Conservation (phyloP, 2,113 vertebrate species). For the Ageneiosus marmoratus region DNA sequence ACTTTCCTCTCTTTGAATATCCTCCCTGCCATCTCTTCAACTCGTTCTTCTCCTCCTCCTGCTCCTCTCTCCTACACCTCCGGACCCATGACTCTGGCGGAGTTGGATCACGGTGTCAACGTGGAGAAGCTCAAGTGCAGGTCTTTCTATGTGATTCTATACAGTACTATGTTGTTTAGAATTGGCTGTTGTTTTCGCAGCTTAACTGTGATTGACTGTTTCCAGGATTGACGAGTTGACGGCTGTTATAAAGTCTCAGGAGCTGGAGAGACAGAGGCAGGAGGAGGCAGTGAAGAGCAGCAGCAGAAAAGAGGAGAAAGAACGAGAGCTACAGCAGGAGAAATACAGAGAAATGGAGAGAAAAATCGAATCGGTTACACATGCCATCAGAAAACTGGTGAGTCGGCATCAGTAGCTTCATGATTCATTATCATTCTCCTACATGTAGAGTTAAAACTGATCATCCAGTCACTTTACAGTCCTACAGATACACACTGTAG, state of each 20-base stretch:
- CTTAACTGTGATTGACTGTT: conserved; percentile 42
- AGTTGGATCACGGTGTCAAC: conserved; percentile 61
- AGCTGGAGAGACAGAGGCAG: conserved; percentile 72
- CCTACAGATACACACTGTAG: too few species aligned
- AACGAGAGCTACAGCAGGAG: conserved; percentile 58
- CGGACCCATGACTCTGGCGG: conserved; percentile 59
- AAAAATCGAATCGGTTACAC: conserved; percentile 58
- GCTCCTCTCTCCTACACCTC: conserved; percentile 19
- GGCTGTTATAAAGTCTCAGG: conserved; percentile 68
- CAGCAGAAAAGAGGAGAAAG: conserved; percentile 67
- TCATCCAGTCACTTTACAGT: too few species aligned
- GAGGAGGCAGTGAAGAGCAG: conserved; percentile 67
- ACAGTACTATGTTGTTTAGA: not conserved
- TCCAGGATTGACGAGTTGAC: conserved; percentile 78
- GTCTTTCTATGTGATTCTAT: conserved; percentile 51
- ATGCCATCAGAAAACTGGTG: conserved; percentile 65
- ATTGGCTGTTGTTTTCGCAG: not conserved
- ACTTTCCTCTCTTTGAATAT: conserved; percentile 75
- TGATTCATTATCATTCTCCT: not conserved
- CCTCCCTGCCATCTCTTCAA: conserved; percentile 33
- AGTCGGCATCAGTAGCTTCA: conserved; percentile 17
- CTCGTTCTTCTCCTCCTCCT: not conserved
- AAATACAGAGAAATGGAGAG: conserved; percentile 55
- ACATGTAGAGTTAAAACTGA: not conserved
- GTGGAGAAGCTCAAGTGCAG: conserved; percentile 65